Base-by-base conservation (phyloP, 2,113 vertebrate genomes). In the Catharus bicknelli region DNA sequence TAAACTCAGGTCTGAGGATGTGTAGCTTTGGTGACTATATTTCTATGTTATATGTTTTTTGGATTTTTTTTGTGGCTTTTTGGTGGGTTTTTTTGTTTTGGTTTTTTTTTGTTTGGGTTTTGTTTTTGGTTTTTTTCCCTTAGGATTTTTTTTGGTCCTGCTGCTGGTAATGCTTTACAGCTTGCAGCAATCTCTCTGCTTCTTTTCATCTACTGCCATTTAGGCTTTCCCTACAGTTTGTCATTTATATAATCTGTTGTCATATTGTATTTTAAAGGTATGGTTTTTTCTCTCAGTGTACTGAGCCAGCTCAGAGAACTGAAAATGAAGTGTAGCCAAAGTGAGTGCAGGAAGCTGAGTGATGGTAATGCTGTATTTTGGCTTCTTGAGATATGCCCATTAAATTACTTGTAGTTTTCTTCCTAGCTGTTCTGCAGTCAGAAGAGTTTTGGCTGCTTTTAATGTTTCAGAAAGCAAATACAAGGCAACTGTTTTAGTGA, bases 11-110 rank as follows among this genome's bases (percentile, higher is more conserved):
- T 55, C 32, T 64, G 25, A 47, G 19, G 0, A 2, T 2, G 3
- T 2, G 13, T 0, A 26, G 43, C 1, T 50, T 48, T 2, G 10
- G 2, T 73, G 3, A 4, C 13, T 79, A 0, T 1, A 1, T 55
- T 83, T 47, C 1, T 45, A 4, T 29, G 38, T 10, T 14, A 2
- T 58, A 0, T 11, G 40, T 40, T 40, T 40, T 40, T 40, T 40
- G 11, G 38, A 40, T 40, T 40, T 40, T 40, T 10, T 40, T 40
- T 40, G 34, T 36, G 34, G 34, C 38, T 40, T 40, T 12, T 40
- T 40, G 38, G 38, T 40, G 38, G 38, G 40, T 40, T 40, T 12
- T 40, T 40, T 40, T 40, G 11, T 10, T 40, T 40, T 40, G 13
- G 11, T 40, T 40, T 40, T n/a, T n/a, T n/a, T n/a, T n/a, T n/a